Evolutionary conservation across 2,888 invertebrate genomes (phyloP).

Genomic region (Bedellia somnulentella): DNA sequence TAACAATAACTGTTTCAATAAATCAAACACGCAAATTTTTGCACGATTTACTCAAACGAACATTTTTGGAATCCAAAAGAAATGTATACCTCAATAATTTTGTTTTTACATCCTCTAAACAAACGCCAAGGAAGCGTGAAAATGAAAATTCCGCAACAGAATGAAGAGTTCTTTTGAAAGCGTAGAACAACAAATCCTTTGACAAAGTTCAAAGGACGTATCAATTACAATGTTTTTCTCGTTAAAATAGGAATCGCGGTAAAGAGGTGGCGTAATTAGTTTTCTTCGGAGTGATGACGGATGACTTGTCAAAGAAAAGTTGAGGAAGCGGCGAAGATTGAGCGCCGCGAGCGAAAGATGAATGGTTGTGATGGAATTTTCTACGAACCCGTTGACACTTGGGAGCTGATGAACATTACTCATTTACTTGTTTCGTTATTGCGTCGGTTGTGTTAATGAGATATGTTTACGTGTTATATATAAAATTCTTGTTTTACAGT

Average conservation of each 20-base stretch:
- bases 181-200: background rate
- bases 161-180: no score
- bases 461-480: no score
- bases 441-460: no score
- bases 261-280: conserved; percentile 2
- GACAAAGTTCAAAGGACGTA: conserved; percentile 2
- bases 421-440: no score
- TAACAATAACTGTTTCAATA: no score
- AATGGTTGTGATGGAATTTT: no score
- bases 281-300: conserved; percentile 4
- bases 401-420: no score
- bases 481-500: no score
- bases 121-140: background rate
- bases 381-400: no score
- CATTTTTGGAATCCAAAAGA: background rate
- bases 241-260: background rate
- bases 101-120: background rate
- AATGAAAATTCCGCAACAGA: no score
- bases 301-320: conserved; percentile 6
- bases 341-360: no score
- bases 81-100: background rate
- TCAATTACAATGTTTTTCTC: conserved; percentile 3
- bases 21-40: background rate
- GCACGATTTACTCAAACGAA: background rate
- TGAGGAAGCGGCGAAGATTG: background rate